A percentile compares a stretch with the other conserved stretches of the same genome.
Evolutionary conservation across 1,140 invertebrate genomes (phyloP).

Genomic region (Thaumatotibia leucotreta): DNA sequence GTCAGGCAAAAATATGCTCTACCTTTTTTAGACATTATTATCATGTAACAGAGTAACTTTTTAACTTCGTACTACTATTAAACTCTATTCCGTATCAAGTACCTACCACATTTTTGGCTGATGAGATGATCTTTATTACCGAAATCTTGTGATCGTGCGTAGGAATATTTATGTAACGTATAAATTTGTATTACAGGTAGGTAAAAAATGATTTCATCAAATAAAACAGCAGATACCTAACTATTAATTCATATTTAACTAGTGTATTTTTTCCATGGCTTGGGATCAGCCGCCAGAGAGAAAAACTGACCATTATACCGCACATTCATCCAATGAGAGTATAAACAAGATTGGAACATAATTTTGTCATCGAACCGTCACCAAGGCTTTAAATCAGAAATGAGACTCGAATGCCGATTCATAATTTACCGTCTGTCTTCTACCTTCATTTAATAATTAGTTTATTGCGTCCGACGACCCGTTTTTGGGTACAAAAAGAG

Average conservation of each 20-base stretch:
- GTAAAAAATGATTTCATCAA: no score
- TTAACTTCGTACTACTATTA: no score
- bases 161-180: no score
- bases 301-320: conserved; percentile 43
- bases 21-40: no score
- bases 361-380: conserved; percentile 44
- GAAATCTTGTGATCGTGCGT: no score
- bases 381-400: conserved; percentile 31
- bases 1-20: no score
- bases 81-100: no score
- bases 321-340: conserved; percentile 36
- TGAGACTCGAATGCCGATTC: conserved; percentile 32
- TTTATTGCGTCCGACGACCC: conserved; percentile 34
- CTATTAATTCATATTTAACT: background rate
- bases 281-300: conserved; percentile 7
- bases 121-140: no score
- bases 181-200: no score
- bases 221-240: background rate
- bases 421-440: conserved; percentile 29
- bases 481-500: conserved; percentile 40
- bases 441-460: conserved; percentile 38
- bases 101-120: no score
- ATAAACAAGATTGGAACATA: conserved; percentile 48
- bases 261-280: background rate
- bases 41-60: no score